phyloP scores from a whole-genome alignment of 2,113 vertebrate species.

The Odobenus rosmarus region DNA sequence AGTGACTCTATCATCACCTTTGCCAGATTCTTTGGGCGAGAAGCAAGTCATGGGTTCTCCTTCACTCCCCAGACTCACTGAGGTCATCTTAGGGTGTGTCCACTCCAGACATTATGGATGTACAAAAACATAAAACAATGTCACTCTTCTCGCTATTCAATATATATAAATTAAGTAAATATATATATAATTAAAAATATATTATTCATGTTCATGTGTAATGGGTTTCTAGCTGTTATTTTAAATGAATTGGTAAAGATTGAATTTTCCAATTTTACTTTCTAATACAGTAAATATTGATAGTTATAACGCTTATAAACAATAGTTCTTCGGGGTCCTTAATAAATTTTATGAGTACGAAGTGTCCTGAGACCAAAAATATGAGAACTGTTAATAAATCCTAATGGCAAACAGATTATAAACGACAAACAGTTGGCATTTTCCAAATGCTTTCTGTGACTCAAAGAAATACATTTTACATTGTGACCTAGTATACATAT shows the following conservation, averaged over 20 bases:
- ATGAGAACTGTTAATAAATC: background rate
- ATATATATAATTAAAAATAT: background rate
- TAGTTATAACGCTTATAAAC: background rate
- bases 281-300: background rate
- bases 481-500: background rate
- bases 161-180: background rate
- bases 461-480: background rate
- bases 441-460: background rate
- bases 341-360: background rate
- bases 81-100: background rate
- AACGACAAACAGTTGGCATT: background rate
- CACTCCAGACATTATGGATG: background rate
- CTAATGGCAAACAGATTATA: background rate
- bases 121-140: background rate
- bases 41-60: background rate
- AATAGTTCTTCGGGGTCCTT: background rate
- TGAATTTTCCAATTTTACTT: background rate
- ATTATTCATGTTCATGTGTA: background rate
- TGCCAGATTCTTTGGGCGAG: background rate
- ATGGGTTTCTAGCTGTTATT: background rate
- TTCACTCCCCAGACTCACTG: background rate
- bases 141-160: background rate
- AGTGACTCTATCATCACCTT: background rate
- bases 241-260: background rate
- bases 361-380: background rate